phyloP scores from a whole-genome alignment of 2,113 vertebrate genomes.

The Stomatorhinus ivindoensis region DNA sequence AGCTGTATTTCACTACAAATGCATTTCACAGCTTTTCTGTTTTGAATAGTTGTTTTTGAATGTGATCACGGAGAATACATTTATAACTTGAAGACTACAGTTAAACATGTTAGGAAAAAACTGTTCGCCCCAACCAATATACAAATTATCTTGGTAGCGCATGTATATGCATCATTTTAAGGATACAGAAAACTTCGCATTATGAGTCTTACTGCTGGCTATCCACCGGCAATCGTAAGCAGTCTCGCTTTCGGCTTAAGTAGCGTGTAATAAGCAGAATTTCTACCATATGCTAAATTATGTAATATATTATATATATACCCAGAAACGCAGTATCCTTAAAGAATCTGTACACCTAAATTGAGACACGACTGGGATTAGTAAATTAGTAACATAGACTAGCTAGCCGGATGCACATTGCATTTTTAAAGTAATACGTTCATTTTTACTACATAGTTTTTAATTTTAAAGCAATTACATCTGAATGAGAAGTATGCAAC shows the following conservation, averaged over 20 bases:
- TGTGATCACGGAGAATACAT: background rate
- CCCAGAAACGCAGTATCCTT: background rate
- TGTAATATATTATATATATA: too few relatives aligned
- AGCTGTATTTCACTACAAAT: background rate
- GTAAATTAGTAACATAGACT: background rate
- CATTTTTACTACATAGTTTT: background rate
- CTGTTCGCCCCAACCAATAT: background rate
- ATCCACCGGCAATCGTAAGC: background rate
- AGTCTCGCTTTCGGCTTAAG: background rate
- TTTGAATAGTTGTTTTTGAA: background rate
- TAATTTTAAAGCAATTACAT: background rate
- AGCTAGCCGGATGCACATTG: background rate
- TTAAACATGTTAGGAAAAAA: background rate
- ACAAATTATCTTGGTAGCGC: background rate
- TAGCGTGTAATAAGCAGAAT: background rate
- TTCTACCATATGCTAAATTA: background rate
- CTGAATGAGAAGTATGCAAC: background rate
- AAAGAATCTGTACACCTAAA: background rate
- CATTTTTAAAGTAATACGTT: background rate
- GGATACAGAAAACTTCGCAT: background rate
- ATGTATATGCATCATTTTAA: background rate
- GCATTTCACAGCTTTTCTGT: background rate
- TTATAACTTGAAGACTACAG: background rate
- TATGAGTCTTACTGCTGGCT: background rate
- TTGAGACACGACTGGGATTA: background rate